These are phyloP conservation scores for Nasonovia ribisnigri DNA, from an alignment of 2,888 invertebrate genomes.

Conservation along the genomic window DNA sequence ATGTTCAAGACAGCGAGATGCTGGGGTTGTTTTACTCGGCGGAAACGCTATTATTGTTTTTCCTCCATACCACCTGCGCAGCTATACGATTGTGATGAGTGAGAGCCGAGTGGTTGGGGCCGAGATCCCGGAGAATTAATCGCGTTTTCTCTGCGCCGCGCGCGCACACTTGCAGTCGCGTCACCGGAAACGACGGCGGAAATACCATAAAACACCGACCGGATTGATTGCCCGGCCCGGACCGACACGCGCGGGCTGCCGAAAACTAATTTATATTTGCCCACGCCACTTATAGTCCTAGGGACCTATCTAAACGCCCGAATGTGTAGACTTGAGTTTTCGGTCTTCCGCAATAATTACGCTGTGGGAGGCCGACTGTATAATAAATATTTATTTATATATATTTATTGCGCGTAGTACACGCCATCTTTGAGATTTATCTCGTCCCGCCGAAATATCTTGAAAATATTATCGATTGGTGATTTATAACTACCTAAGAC, in stretches of 20 bases:
- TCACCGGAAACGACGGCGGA: background rate
- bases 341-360: constrained; percentile 5
- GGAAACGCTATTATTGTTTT: background rate
- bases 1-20: background rate
- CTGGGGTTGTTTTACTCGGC: background rate
- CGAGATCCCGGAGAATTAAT: background rate
- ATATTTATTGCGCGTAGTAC: background rate
- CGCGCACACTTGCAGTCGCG: background rate
- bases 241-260: constrained; percentile 7
- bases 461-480: background rate
- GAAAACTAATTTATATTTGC: constrained; percentile 39
- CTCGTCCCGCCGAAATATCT: background rate
- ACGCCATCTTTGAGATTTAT: background rate
- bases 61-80: background rate
- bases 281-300: background rate
- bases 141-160: background rate
- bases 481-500: background rate
- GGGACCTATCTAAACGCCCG: background rate
- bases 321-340: background rate
- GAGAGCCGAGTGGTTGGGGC: background rate
- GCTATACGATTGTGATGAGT: background rate
- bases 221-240: constrained; percentile 37
- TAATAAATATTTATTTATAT: background rate
- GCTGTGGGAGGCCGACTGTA: background rate
- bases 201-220: constrained; percentile 19